Percentiles rank a stretch among this genome's conserved stretches.
Conservation (phyloP, 2,888 invertebrate species). For the Trimorus sp. region DNA sequence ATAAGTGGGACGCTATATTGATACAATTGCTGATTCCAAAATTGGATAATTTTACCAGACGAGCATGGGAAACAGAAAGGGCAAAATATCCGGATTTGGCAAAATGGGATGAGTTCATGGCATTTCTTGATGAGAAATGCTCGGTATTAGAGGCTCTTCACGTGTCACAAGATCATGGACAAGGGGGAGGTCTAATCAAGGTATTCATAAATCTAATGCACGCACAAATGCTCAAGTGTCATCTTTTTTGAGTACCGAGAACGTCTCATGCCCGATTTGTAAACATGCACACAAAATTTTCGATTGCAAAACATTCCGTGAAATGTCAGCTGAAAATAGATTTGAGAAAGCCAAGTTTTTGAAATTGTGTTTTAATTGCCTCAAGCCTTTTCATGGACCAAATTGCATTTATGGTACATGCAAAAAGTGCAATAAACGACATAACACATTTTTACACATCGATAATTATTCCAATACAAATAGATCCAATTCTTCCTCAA, state of each 20-base stretch:
- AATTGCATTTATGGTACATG: constrained; percentile 19
- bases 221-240: neutral
- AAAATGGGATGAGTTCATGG: neutral
- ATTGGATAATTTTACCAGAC: constrained; percentile 22
- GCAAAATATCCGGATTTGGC: constrained; percentile 7
- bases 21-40: constrained; percentile 23
- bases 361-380: constrained; percentile 8
- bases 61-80: constrained; percentile 17
- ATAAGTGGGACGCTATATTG: constrained; percentile 19
- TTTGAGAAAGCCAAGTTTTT: constrained; percentile 1
- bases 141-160: constrained; percentile 14
- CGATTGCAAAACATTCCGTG: constrained; percentile 5
- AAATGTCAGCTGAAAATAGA: constrained; percentile 5
- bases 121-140: constrained; percentile 13
- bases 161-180: neutral
- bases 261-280: constrained; percentile 7
- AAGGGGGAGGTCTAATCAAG: constrained; percentile 5
- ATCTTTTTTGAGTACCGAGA: neutral
- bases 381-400: constrained; percentile 21
- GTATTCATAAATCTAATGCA: neutral
- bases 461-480: neutral
- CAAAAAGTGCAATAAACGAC: constrained; percentile 2
- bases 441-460: constrained; percentile 3
- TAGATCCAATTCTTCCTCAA: neutral
- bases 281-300: constrained; percentile 1